Base-by-base conservation (phyloP, 2,113 vertebrate genomes). In the Tapirus terrestris region DNA sequence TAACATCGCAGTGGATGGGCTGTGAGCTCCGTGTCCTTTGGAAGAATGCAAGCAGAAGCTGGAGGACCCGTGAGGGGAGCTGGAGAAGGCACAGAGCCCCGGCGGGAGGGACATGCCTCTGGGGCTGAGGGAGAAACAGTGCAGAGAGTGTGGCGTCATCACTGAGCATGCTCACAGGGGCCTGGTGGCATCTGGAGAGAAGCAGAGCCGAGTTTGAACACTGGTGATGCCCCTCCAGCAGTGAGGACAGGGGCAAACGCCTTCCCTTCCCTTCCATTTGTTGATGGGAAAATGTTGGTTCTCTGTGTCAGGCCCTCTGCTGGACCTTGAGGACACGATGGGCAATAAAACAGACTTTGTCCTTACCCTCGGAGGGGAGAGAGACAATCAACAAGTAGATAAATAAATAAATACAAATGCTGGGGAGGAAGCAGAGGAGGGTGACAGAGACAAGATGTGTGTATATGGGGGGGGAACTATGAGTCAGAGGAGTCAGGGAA, bases 261-360 rank as follows among this genome's bases (percentile, higher is more conserved):
- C 95, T 97, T 97, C 90, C 81, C 79, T 97, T 86, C 96, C 97
- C 95, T 97, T 93, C 73, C 3, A 61, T 76, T 96, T 63, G 95
- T 87, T 92, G 63, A 13, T 77, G 96, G 85, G 29, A 76, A 89
- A 97, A 60, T 67, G 80, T 0, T 45, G 33, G 13, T 27, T 81
- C 31, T 36, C 13, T 8, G 6, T 45, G 68, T 51, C 58, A 65
- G 23, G 27, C 88, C 96, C 96, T 98, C 97, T 97, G 96, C 93
- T 79, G 65, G 93, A 95, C 67, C 29, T 23, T 73, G 63, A 33
- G 81, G 77, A 53, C 20, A 14, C 0, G 1, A 17, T 3, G 45
- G 31, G 31, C 63, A 48, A 43, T 61, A 56, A 73, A 45, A 17
- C 0, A 27, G 83, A 80, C 76, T 51, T n/a, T 86, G 43, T 8